Percentiles rank a stretch among this genome's conserved stretches.
Evolutionary conservation across 2,888 invertebrate species (phyloP).

Genomic region (Hemistola chrysoprasaria): DNA sequence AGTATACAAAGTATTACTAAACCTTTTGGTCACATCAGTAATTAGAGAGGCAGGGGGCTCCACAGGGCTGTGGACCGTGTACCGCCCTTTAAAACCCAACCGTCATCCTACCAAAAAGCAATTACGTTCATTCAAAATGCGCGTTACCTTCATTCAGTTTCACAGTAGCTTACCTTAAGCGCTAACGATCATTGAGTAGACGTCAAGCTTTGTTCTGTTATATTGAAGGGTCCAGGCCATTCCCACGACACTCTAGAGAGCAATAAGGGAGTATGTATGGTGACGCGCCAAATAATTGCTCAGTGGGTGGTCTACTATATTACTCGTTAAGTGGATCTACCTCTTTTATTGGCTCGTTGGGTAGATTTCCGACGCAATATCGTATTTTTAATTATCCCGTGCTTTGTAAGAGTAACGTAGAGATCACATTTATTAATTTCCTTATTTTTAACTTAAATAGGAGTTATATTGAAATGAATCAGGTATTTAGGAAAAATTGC

Average conservation of each 20-base stretch:
- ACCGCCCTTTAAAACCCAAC: no score
- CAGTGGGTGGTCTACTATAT: slow-evolving; percentile 59
- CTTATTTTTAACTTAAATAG: no score
- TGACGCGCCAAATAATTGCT: slow-evolving; percentile 56
- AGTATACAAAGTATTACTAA: no score
- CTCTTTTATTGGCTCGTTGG: slow-evolving; percentile 10
- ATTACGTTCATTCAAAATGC: slow-evolving; percentile 3
- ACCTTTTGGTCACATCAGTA: no score
- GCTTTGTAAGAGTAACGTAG: no score
- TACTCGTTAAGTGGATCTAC: slow-evolving; percentile 29
- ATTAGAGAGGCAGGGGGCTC: no score
- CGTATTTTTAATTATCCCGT: no score
- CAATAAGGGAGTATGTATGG: slow-evolving; percentile 19
- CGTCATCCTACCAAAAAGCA: slow-evolving; percentile 1
- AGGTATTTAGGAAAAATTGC: no score
- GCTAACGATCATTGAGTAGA: slow-evolving; percentile 14
- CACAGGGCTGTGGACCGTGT: no score
- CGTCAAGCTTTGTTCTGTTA: slow-evolving; percentile 13
- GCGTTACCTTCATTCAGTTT: neutral
- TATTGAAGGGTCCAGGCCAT: slow-evolving; percentile 25
- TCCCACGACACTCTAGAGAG: slow-evolving; percentile 42
- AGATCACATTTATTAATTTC: no score
- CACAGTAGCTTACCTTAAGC: slow-evolving; percentile 10
- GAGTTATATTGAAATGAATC: no score
- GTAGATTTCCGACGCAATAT: slow-evolving; percentile 12